Base-by-base conservation (phyloP, 2,797 vertebrate species). In the Kryptopterus vitreolus region DNA sequence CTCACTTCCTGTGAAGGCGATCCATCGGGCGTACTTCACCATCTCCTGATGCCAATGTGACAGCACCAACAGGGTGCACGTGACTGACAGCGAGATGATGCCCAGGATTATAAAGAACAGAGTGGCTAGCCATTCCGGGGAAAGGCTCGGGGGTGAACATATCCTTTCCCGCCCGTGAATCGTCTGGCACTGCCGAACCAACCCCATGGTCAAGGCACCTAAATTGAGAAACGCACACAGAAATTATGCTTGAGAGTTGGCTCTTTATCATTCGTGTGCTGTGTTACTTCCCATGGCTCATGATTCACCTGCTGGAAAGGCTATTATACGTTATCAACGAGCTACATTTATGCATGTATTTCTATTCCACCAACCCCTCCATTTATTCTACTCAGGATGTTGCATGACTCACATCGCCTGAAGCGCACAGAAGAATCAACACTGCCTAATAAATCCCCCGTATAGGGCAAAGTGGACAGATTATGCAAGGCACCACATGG, bases 101-200 rank as follows among this genome's bases (percentile, higher is more conserved):
- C 98, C 97, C 96, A 98, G 95, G 91, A 99, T 97, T 93, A 99
- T 99, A 92, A 99, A 99, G 95, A 99, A 99, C 75, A 99, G 95
- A 20, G 97, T 98, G 83, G 96, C 97, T 90, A 99, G 95, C 98
- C 98, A 99, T 91, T 98, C 98, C 0, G 97, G 97, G 83, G 98
- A 97, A 84, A 99, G 95, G 90, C 95, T 96, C 11, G 98, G 97
- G 65, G 97, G 96, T 87, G 98, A 98, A 87, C 98, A 99, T 80
- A 96, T 96, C 90, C 96, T 94, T 91, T 97, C 96, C 89, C 98
- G 95, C 87, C 98, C 98, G 65, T 99, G 97, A 91, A 99, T 99
- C 80, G 98, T 99, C 88, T 99, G 98, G 94, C 98, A 99, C 90
- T 99, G 98, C 79, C 95, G 95, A 89, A 99, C 97, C 57, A 99